Percentiles rank a stretch among this genome's conserved stretches.
phyloP scores from a whole-genome alignment of 2,888 invertebrate genomes.

The Ganaspis brasiliensis region DNA sequence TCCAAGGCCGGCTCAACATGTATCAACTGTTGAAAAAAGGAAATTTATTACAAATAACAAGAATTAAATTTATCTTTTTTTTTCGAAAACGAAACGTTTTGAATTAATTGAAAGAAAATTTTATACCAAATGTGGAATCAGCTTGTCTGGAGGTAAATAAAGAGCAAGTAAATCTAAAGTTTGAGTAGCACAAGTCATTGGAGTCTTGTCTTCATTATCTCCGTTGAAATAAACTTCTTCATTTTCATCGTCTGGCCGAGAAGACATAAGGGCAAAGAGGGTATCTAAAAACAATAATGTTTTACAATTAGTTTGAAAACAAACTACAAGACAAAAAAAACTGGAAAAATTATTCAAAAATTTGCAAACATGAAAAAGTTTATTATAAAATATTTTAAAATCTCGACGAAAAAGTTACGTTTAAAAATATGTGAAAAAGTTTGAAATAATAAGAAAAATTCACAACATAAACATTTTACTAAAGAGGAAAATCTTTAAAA shows the following conservation, averaged over 20 bases:
- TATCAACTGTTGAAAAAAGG: constrained; percentile 78
- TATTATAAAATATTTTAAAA: too few species aligned
- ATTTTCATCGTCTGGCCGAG: constrained; percentile 83
- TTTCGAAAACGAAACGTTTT: too few species aligned
- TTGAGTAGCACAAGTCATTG: constrained; percentile 87
- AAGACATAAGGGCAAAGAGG: constrained; percentile 87
- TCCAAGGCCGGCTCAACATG: constrained; percentile 86
- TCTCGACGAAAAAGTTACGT: too few species aligned
- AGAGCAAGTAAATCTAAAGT: constrained; percentile 88
- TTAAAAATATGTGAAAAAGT: too few species aligned
- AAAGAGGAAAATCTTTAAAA: too few species aligned
- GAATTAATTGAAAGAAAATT: background rate
- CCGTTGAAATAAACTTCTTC: constrained; percentile 86
- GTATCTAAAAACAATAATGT: too few species aligned
- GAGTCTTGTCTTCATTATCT: constrained; percentile 84
- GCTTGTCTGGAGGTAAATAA: constrained; percentile 88
- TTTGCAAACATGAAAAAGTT: constrained; percentile 35
- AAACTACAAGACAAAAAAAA: too few species aligned
- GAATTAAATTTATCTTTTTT: too few species aligned
- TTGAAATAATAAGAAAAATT: too few species aligned
- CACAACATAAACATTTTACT: too few species aligned
- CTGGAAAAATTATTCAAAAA: too few species aligned
- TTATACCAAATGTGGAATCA: constrained; percentile 86
- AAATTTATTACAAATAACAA: background rate
- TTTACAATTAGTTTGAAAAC: too few species aligned